phyloP scores from a whole-genome alignment of 2,888 invertebrate species.

The Platycheirus albimanus region DNA sequence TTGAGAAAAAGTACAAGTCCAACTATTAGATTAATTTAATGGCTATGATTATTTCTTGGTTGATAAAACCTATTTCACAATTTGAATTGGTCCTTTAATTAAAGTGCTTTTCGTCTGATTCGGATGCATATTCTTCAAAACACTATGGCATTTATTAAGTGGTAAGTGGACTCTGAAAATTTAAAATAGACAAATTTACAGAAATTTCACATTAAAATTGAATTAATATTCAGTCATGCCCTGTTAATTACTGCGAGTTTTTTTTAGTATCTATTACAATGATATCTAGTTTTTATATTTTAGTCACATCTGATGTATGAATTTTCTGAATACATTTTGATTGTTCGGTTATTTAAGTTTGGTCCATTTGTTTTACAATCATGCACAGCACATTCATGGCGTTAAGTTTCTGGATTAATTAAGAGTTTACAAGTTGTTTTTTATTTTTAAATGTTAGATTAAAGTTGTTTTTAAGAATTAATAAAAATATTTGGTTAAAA shows the following conservation, averaged over 20 bases:
- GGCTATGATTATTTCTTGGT: constrained; percentile 46
- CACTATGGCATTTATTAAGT: too few relatives aligned
- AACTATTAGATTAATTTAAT: constrained; percentile 17
- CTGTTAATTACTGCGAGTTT: constrained; percentile 31
- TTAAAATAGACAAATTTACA: constrained; percentile 64
- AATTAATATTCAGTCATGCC: constrained; percentile 26
- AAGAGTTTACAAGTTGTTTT: too few relatives aligned
- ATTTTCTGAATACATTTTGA: constrained; percentile 6
- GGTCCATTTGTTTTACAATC: not conserved
- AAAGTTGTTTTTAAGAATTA: too few relatives aligned
- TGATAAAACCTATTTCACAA: constrained; percentile 27
- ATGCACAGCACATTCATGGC: not conserved
- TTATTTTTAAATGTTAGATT: too few relatives aligned
- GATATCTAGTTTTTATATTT: constrained; percentile 42
- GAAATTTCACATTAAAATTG: constrained; percentile 21
- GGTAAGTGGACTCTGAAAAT: constrained; percentile 68
- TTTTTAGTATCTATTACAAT: constrained; percentile 55
- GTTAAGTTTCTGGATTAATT: too few relatives aligned
- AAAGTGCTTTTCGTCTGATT: constrained; percentile 6
- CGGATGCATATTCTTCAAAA: too few relatives aligned
- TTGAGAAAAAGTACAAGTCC: constrained; percentile 6
- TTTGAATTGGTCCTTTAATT: constrained; percentile 46
- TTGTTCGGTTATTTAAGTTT: constrained; percentile 8
- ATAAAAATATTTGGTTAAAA: too few relatives aligned
- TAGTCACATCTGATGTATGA: constrained; percentile 63